These are phyloP conservation scores for Tiliqua scincoides DNA, from an alignment of 2,113 vertebrate genomes.

Conservation along the genomic window DNA sequence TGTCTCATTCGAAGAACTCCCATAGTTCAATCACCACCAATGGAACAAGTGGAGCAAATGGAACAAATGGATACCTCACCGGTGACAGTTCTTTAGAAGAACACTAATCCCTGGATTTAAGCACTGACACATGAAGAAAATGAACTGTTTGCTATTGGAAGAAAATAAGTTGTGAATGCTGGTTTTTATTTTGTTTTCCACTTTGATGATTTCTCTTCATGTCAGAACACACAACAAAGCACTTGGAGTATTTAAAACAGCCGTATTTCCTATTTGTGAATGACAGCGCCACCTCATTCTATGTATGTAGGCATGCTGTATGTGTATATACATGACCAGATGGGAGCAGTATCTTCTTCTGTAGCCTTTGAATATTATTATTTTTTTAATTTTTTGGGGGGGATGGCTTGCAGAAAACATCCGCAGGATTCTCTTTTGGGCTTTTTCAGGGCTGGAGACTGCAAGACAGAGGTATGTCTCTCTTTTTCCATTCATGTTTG, in stretches of 20 bases:
- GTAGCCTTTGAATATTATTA: conserved; percentile 88
- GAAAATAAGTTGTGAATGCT: conserved; percentile 84
- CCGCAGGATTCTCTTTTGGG: conserved; percentile 64
- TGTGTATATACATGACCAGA: conserved; percentile 82
- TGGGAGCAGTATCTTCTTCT: conserved; percentile 84
- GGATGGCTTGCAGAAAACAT: conserved; percentile 74
- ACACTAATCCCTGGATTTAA: conserved; percentile 79
- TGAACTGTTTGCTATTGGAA: conserved; percentile 84
- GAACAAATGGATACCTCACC: conserved; percentile 92
- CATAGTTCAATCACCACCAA: conserved; percentile 84
- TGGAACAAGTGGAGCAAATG: conserved; percentile 87
- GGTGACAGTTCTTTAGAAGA: conserved; percentile 82
- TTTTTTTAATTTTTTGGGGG: conserved; percentile 84
- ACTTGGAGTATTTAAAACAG: conserved; percentile 79
- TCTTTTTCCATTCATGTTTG: conserved; percentile 54
- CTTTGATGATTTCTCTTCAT: conserved; percentile 68
- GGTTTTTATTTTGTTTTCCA: conserved; percentile 8
- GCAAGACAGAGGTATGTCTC: conserved; percentile 65
- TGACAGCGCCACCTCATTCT: conserved; percentile 82
- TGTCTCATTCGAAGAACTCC: conserved; percentile 78
- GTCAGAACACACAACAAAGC: conserved; percentile 71
- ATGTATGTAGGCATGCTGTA: conserved; percentile 88
- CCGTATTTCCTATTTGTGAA: conserved; percentile 82
- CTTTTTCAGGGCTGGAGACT: conserved; percentile 72
- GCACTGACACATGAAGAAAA: conserved; percentile 76